A percentile compares a stretch with the other conserved stretches of the same genome.
Conservation (phyloP, 2,113 vertebrate genomes). For the Cervus canadensis region DNA sequence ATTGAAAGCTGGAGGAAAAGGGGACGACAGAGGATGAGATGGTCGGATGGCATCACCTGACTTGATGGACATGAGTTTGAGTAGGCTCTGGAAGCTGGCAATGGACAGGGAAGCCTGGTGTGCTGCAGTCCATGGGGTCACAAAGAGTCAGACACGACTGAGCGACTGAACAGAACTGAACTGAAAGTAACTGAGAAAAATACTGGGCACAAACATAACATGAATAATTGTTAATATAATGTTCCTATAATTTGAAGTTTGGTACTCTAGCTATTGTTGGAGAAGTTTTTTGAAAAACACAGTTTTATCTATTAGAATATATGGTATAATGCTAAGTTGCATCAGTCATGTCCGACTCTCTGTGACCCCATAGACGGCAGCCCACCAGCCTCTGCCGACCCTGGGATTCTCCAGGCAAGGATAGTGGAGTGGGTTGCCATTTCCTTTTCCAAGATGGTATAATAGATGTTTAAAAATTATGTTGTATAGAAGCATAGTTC, state of each 20-base stretch:
- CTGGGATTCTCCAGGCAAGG: background rate
- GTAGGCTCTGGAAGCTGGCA: background rate
- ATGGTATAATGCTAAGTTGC: background rate
- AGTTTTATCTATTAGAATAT: background rate
- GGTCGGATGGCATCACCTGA: background rate
- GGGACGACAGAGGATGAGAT: background rate
- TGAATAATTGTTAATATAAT: background rate
- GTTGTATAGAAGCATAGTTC: background rate
- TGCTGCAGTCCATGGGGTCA: background rate
- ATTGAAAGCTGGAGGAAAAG: background rate
- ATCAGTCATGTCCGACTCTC: background rate
- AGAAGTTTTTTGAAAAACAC: background rate
- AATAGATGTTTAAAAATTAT: background rate
- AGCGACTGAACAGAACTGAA: background rate
- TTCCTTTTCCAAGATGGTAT: background rate
- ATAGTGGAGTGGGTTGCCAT: background rate
- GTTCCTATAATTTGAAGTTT: background rate
- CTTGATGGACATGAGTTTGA: background rate
- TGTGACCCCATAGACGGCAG: background rate
- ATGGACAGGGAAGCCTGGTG: background rate
- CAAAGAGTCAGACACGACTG: background rate
- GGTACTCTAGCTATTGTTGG: background rate
- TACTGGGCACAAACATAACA: background rate
- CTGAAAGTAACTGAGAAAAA: background rate
- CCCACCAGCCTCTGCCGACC: background rate